phyloP scores from a whole-genome alignment of 2,888 invertebrate genomes.

The Agonum fuliginosum region DNA sequence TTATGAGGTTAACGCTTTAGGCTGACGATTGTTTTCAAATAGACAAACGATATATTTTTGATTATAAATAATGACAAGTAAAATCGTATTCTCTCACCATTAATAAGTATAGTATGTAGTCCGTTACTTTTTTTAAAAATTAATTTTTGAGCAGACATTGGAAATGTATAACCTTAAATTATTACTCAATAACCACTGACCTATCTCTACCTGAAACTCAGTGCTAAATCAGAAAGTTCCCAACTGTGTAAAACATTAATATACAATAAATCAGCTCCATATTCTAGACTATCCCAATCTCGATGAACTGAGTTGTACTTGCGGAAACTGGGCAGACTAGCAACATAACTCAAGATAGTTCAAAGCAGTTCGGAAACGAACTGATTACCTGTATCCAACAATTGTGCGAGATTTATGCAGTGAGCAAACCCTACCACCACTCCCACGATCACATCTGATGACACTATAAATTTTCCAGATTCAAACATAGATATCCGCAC shows the following conservation, averaged over 20 bases:
- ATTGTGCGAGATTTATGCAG: slow-evolving; percentile 37
- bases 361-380: slow-evolving; percentile 17
- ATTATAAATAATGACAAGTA: no score
- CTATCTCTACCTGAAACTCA: no score
- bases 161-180: no score
- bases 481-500: slow-evolving; percentile 18
- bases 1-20: no score
- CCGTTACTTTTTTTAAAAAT: no score
- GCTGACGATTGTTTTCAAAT: no score
- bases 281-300: slow-evolving; percentile 2
- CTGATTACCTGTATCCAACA: slow-evolving; percentile 33
- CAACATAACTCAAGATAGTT: slow-evolving; percentile 37
- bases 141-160: no score
- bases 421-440: background rate
- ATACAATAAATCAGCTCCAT: background rate
- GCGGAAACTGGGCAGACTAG: background rate
- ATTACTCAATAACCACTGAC: no score
- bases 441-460: slow-evolving; percentile 18
- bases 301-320: background rate
- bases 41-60: no score
- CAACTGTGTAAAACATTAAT: slow-evolving; percentile 29
- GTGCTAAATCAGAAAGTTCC: no score
- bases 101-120: no score
- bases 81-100: no score
- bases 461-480: slow-evolving; percentile 32